Evolutionary conservation across 2,113 vertebrate species (phyloP), one percentile per base, ranked within the genome.

Genomic region (Grus americana): DNA sequence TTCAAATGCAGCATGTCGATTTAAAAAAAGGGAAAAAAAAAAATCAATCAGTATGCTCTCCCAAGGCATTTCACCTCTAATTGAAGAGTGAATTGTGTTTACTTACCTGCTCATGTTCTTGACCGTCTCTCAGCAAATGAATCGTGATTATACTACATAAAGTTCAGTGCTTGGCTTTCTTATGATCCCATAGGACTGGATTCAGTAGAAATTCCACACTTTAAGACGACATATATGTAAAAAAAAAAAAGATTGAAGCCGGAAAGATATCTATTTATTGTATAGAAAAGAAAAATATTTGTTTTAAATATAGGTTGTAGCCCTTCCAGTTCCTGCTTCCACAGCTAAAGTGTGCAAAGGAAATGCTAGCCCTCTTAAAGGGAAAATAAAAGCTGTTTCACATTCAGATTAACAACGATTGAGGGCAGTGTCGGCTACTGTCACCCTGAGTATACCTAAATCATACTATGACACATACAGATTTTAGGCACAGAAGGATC

Each of bases 71-170:
- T 79, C 92, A 86, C 74, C 70, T 90, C 82, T 93, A 96, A 96
- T 58, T 94, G 93, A 96, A 80, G 63, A 95, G 76, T 52, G 93
- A 86, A 84, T 91, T 87, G 49, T 95, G 84, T 97, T 94, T 93
- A 79, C 66, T 86, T 85, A 91, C 79, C 76, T 79, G 79, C 72
- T 92, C 27, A 4, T n/a, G 70, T 59, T 87, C 83, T 89, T 36
- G 17, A 79, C 65, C 68, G 76, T 61, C 80, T 84, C 91, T 82
- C 74, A 73, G 80, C 80, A 95, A 91, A 95, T 26, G 49, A 80
- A 74, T 75, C 11, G 0, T 87, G 86, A 96, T 94, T 68, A 68
- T 24, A 75, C 30, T 75, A 58, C 44, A 27, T 22, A 76, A 92
- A 89, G 84, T 26, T 38, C 65, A 92, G 36, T 10, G 12, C 62